These are phyloP conservation scores for Neoaliturus tenellus DNA, from an alignment of 2,888 invertebrate genomes.

Conservation along the genomic window DNA sequence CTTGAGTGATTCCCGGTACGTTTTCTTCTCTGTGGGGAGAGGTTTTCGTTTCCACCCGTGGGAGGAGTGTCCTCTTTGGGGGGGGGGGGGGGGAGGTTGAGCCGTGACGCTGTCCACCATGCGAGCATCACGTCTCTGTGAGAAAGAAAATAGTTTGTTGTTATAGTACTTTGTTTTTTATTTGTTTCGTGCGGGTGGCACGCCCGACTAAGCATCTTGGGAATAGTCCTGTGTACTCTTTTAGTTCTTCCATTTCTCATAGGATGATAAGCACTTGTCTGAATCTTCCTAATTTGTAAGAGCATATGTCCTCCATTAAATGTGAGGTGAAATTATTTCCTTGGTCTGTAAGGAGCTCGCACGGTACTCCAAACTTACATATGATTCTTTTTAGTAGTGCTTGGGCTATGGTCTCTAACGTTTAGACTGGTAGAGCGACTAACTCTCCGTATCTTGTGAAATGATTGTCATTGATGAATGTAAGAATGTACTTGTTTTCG, in stretches of 20 bases:
- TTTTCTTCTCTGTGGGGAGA: no score
- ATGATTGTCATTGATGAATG: background rate
- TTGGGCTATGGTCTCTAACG: background rate
- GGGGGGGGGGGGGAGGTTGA: no score
- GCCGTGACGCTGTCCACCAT: no score
- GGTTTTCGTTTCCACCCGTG: no score
- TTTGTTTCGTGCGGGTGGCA: no score
- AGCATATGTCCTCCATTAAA: background rate
- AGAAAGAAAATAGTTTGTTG: no score
- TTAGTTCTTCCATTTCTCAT: conserved; percentile 68
- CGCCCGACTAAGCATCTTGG: no score
- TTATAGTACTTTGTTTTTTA: no score
- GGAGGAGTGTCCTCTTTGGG: no score
- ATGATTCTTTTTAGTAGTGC: no score
- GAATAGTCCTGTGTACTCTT: conserved; percentile 69
- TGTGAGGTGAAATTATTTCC: background rate
- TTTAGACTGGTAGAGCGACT: conserved; percentile 58
- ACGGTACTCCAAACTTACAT: background rate
- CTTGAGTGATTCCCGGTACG: no score
- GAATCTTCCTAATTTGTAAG: conserved; percentile 39
- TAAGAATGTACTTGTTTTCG: background rate
- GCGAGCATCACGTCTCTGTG: no score
- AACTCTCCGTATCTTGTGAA: conserved; percentile 36
- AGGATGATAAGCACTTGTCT: conserved; percentile 67
- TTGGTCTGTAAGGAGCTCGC: background rate